Evolutionary conservation across 1,140 invertebrate genomes (phyloP).

Genomic region (Berghia stephanieae): DNA sequence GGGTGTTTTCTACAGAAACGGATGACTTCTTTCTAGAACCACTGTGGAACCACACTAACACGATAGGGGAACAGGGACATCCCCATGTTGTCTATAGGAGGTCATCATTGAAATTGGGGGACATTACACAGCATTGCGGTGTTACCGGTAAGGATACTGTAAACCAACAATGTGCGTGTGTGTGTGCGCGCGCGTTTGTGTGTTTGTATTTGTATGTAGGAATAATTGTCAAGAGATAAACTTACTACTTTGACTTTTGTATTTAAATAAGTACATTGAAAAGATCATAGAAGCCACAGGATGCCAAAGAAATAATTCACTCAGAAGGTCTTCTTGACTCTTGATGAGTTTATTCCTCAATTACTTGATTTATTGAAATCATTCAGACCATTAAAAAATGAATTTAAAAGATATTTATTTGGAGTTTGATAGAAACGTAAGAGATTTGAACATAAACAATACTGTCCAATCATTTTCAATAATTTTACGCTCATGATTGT

Average conservation of each 20-base stretch:
- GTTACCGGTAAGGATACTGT: conserved; percentile 44
- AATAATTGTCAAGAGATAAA: not conserved
- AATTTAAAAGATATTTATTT: no score
- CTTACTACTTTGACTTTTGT: not conserved
- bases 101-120: conserved; percentile 48
- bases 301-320: not conserved
- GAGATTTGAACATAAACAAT: no score
- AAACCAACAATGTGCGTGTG: not conserved
- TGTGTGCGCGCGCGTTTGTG: not conserved
- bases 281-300: not conserved
- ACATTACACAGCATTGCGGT: conserved; percentile 46
- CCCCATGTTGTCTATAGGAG: conserved; percentile 59
- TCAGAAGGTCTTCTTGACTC: not conserved
- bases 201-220: conserved; percentile 8
- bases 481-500: no score
- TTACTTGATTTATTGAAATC: not conserved
- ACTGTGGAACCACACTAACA: conserved; percentile 58
- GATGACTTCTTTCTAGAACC: conserved; percentile 63
- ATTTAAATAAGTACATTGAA: not conserved
- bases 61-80: conserved; percentile 44
- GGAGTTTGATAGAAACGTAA: no score
- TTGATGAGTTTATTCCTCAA: not conserved
- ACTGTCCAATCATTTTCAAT: no score
- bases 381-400: not conserved
- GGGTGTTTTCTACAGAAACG: conserved; percentile 56